These are phyloP conservation scores for Tupaia tana DNA, from an alignment of 2,113 vertebrate species.

Conservation along the genomic window DNA sequence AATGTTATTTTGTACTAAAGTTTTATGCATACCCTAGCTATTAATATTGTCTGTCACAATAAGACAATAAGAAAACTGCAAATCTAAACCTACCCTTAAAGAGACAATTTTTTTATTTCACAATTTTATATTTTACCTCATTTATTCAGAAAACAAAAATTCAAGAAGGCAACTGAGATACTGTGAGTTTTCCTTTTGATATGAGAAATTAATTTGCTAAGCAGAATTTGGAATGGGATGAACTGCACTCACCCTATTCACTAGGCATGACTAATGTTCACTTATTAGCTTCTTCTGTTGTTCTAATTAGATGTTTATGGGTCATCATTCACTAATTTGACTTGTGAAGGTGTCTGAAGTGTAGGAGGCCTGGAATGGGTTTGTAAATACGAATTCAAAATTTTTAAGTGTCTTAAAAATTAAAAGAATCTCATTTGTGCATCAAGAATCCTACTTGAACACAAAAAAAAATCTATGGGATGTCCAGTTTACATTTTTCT, in stretches of 20 bases:
- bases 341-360: conserved; percentile 51
- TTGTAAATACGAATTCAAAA: background rate
- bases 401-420: conserved; percentile 27
- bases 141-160: conserved; percentile 50
- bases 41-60: background rate
- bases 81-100: background rate
- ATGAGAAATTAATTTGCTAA: conserved; percentile 69
- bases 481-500: background rate
- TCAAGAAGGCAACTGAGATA: conserved; percentile 35
- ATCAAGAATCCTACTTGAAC: background rate
- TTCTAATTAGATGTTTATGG: conserved; percentile 75
- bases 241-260: conserved; percentile 55
- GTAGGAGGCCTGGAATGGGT: background rate
- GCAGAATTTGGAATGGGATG: conserved; percentile 64
- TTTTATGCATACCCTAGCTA: background rate
- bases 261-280: conserved; percentile 78
- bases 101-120: background rate
- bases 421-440: conserved; percentile 12
- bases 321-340: conserved; percentile 75
- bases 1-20: background rate
- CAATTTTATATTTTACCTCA: background rate
- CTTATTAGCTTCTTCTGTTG: conserved; percentile 72
- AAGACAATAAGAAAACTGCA: background rate
- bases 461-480: background rate
- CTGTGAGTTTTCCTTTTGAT: conserved; percentile 28